These are phyloP conservation scores for Heptranchias perlo DNA, from an alignment of 2,113 vertebrate genomes.

Conservation along the genomic window DNA sequence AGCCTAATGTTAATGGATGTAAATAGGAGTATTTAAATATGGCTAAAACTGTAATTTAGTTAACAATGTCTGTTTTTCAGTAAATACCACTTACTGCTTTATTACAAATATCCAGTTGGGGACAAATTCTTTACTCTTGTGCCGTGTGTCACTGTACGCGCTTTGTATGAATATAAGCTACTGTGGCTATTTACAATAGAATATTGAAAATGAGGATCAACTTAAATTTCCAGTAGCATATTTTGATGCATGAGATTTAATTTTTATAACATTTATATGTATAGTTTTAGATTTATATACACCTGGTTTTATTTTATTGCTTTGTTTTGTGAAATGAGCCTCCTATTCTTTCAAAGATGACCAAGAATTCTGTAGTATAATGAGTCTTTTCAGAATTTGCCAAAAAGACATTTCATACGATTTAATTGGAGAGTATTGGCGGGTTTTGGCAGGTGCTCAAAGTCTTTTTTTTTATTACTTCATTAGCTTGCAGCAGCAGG, in stretches of 20 bases:
- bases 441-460: neutral
- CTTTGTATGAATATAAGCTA: neutral
- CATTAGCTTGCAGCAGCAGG: constrained; percentile 18
- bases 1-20: neutral
- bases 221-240: neutral
- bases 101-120: neutral
- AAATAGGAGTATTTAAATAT: neutral
- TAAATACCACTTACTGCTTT: neutral
- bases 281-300: neutral
- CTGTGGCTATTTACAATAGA: neutral
- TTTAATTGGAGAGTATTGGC: constrained; percentile 1
- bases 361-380: neutral
- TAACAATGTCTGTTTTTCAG: neutral
- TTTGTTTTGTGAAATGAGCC: neutral
- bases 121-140: neutral
- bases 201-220: neutral
- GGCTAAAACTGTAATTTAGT: neutral
- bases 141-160: neutral
- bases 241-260: neutral
- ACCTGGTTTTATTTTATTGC: constrained; percentile 1
- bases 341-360: neutral
- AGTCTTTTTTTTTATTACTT: neutral
- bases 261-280: neutral
- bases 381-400: constrained; percentile 18
- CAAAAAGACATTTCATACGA: neutral